Conservation (phyloP, 2,113 vertebrate species). For the Sphyrna mokarran region DNA sequence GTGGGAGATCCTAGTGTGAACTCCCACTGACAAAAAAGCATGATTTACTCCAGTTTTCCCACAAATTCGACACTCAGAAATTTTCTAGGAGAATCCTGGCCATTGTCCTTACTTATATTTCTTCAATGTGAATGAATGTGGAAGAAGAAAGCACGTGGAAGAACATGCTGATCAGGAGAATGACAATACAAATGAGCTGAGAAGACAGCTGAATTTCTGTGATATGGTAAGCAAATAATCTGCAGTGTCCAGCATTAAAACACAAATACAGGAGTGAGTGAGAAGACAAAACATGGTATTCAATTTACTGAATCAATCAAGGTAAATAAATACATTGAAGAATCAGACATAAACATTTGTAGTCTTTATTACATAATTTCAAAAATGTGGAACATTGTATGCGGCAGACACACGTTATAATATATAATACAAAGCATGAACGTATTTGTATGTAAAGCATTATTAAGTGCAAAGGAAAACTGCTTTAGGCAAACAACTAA, state of each 20-base stretch:
- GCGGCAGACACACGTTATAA: neutral
- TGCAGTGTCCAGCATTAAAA: neutral
- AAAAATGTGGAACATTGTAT: neutral
- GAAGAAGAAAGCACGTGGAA: neutral
- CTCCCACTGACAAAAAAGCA: too few relatives aligned
- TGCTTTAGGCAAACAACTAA: neutral
- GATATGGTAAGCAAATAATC: neutral
- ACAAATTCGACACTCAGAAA: too few relatives aligned
- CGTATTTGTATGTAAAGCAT: neutral
- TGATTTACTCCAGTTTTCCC: too few relatives aligned
- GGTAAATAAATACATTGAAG: neutral
- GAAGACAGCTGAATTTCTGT: neutral
- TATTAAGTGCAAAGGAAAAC: neutral
- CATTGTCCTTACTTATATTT: neutral
- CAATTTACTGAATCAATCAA: neutral
- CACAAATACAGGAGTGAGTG: neutral
- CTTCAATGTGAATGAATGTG: neutral
- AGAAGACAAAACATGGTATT: neutral
- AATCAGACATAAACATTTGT: neutral
- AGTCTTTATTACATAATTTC: neutral
- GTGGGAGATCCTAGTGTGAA: too few relatives aligned
- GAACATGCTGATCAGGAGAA: neutral
- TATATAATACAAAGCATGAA: constrained; percentile 11
- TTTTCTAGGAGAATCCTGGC: too few relatives aligned
- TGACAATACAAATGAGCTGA: neutral